Evolutionary conservation across 2,113 vertebrate species (phyloP).

Genomic region (Centropus bengalensis): DNA sequence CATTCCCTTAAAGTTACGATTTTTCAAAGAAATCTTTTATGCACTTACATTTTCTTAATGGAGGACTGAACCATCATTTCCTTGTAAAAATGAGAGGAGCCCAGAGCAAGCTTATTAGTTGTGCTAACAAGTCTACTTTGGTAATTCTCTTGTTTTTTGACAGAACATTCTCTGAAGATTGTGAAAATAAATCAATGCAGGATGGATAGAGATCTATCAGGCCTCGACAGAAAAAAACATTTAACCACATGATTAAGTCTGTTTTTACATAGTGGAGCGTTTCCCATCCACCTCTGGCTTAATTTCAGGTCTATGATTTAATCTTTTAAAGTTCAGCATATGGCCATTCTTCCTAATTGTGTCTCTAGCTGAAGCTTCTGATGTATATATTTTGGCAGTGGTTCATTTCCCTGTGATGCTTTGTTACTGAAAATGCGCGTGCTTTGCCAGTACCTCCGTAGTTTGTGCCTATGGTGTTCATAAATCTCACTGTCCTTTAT

Average conservation of each 20-base stretch:
- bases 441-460: background rate
- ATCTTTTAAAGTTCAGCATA: background rate
- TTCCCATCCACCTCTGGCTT: background rate
- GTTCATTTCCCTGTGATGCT: background rate
- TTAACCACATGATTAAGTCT: slow-evolving; percentile 6
- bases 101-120: background rate
- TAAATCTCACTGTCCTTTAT: background rate
- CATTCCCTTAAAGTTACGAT: background rate
- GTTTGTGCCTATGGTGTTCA: background rate
- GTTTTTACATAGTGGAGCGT: background rate
- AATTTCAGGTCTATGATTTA: background rate
- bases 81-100: background rate
- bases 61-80: background rate
- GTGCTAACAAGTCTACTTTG: slow-evolving; percentile 4
- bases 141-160: background rate
- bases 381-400: background rate
- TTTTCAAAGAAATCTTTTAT: background rate
- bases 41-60: background rate
- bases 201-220: background rate
- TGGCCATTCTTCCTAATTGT: background rate
- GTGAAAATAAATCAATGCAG: background rate
- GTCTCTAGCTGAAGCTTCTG: background rate
- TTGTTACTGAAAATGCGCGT: background rate
- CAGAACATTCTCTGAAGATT: background rate
- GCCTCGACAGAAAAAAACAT: background rate